Evolutionary conservation across 2,888 invertebrate species (phyloP).

Genomic region (Caenorhabditis imperialis): DNA sequence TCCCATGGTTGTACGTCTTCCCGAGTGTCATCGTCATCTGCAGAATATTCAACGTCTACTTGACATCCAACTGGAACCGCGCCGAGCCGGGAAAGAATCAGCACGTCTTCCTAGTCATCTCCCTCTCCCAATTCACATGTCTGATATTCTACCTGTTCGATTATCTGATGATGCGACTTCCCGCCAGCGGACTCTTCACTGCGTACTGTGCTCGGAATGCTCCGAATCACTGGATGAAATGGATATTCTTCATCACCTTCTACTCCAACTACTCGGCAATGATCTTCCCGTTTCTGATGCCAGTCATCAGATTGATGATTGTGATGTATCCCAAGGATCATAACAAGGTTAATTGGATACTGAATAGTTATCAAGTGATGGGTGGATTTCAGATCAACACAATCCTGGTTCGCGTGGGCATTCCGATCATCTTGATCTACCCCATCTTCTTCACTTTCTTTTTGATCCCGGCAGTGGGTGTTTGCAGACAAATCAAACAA

Average conservation of each 20-base stretch:
- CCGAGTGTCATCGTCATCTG: conserved; percentile 15
- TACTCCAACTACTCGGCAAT: conserved; percentile 29
- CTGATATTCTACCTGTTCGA: conserved; percentile 17
- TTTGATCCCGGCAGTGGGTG: conserved; percentile 28
- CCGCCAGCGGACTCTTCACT: conserved; percentile 26
- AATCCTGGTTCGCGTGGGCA: conserved; percentile 4
- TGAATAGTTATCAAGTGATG: background rate
- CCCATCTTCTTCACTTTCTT: conserved; percentile 34
- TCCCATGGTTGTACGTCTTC: conserved; percentile 34
- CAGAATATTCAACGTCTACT: conserved; percentile 17
- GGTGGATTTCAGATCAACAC: conserved; percentile 21
- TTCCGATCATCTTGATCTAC: conserved; percentile 5
- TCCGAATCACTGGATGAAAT: conserved; percentile 25
- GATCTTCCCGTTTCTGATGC: conserved; percentile 40
- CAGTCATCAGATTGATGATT: conserved; percentile 16
- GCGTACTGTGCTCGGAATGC: conserved; percentile 18
- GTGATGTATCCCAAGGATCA: conserved; percentile 17
- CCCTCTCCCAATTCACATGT: conserved; percentile 24
- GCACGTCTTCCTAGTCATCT: conserved; percentile 36
- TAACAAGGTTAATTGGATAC: conserved; percentile 4
- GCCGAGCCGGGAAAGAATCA: conserved; percentile 28
- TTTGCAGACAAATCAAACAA: conserved; percentile 10
- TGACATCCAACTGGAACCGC: conserved; percentile 20
- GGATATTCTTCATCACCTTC: conserved; percentile 12
- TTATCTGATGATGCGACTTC: conserved; percentile 17